These are phyloP conservation scores for Tetragonisca angustula DNA, from an alignment of 2,888 invertebrate species.

Conservation along the genomic window DNA sequence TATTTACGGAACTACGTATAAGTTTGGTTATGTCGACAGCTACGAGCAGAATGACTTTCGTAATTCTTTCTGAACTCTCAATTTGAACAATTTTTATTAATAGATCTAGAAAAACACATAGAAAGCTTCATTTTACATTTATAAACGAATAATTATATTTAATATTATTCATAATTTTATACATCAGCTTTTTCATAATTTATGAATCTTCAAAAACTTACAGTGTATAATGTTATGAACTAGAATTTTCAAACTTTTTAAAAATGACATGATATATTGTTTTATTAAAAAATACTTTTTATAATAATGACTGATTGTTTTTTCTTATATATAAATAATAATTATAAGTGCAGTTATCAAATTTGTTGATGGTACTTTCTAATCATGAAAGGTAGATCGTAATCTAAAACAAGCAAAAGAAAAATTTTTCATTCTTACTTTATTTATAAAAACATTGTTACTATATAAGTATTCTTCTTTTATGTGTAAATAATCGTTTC, in stretches of 20 bases:
- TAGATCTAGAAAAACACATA: neutral
- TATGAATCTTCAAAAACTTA: slow-evolving; percentile 25
- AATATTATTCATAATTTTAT: neutral
- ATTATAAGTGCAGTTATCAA: neutral
- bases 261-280: neutral
- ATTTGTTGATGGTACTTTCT: slow-evolving; percentile 7
- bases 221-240: slow-evolving; percentile 16
- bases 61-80: slow-evolving; percentile 13
- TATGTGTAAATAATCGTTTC: neutral
- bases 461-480: neutral
- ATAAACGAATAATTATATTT: slow-evolving; percentile 1
- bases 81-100: slow-evolving; percentile 29
- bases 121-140: neutral
- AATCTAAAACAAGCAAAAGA: neutral
- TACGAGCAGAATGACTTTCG: slow-evolving; percentile 72
- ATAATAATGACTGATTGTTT: neutral
- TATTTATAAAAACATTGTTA: neutral
- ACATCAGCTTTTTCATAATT: slow-evolving; percentile 12
- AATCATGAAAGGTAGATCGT: neutral
- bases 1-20: slow-evolving; percentile 67
- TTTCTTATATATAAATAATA: neutral
- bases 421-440: neutral
- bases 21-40: slow-evolving; percentile 79
- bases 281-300: neutral
- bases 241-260: neutral